Conservation (phyloP, 2,888 invertebrate species). For the Erebia aethiops region DNA sequence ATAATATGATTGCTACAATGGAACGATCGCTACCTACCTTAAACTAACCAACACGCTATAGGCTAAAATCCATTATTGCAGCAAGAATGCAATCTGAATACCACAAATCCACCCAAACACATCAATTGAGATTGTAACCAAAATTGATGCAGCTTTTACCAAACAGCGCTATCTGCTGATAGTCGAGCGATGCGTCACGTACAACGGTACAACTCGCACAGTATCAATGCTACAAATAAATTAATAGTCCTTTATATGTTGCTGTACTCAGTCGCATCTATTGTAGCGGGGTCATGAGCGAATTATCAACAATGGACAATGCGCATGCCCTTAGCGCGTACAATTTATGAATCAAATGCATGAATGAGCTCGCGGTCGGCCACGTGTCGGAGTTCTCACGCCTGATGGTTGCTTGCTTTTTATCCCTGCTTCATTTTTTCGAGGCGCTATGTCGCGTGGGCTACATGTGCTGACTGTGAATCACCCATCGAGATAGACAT, state of each 20-base stretch:
- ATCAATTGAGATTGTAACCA: too few species aligned
- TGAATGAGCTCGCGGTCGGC: constrained; percentile 73
- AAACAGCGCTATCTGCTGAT: neutral
- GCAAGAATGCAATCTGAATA: too few species aligned
- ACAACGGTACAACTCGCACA: neutral
- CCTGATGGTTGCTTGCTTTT: constrained; percentile 61
- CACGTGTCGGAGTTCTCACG: constrained; percentile 81
- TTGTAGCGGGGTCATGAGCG: constrained; percentile 44
- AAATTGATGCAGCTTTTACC: too few species aligned
- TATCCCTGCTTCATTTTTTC: constrained; percentile 66
- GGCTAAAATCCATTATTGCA: too few species aligned
- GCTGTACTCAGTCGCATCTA: constrained; percentile 22
- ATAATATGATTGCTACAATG: too few species aligned
- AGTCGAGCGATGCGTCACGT: neutral
- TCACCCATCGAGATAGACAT: constrained; percentile 1
- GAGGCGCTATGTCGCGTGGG: constrained; percentile 67
- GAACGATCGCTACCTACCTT: too few species aligned
- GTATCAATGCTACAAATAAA: constrained; percentile 3
- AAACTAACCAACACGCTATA: too few species aligned
- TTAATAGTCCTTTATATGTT: neutral
- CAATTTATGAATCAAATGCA: constrained; percentile 80
- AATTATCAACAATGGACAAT: constrained; percentile 38
- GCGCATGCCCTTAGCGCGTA: constrained; percentile 54
- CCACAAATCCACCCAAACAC: too few species aligned
- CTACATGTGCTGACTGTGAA: constrained; percentile 65